Evolutionary conservation across 2,797 vertebrate genomes (phyloP), one percentile per base, ranked within the genome.

Genomic region (Lacerta agilis): DNA sequence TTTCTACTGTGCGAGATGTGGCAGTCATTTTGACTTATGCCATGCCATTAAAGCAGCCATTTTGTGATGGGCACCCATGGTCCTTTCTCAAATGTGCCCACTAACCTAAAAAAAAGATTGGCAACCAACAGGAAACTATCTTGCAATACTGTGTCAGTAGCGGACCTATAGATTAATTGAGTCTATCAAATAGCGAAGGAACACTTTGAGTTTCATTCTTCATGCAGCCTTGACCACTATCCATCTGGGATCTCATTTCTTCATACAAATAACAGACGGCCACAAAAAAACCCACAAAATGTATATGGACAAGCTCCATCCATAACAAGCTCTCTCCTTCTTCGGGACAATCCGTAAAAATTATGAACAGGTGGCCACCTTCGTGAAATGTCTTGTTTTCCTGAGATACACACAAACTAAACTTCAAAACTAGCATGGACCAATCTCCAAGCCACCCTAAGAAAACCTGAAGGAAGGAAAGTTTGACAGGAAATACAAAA

Each of bases 401-500:
- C 36, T 27, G n/a, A 76, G 41, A 29, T 41, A 2, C 2, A 58
- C 36, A 25, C 41, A 85, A 67, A 82, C 77, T 9, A 1, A 82
- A 23, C 43, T 61, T 8, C 0, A 0, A 92, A 88, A 9, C 18
- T 11, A 87, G 58, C 91, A 89, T 55, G 0, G 0, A 85, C 77
- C 0, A 88, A 87, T 85, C 86, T 91, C 86, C 87, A 75, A 86
- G 73, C n/a, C 83, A n/a, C 87, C 90, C 94, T 92, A 90, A 92
- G 18, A 92, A 80, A 92, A 91, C 89, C 91, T 2, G 76, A 93
- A 94, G 90, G 94, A 93, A 93, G 88, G 94, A 94, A 87, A 64
- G 89, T 87, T 82, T 92, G 93, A 94, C 94, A 95, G 95, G 95
- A 95, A 96, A 95, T 93, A 91, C 92, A 94, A 91, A 95, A 92